Evolutionary conservation across 2,113 vertebrate genomes (phyloP).

Genomic region (Cyanoramphus novaezelandiae): DNA sequence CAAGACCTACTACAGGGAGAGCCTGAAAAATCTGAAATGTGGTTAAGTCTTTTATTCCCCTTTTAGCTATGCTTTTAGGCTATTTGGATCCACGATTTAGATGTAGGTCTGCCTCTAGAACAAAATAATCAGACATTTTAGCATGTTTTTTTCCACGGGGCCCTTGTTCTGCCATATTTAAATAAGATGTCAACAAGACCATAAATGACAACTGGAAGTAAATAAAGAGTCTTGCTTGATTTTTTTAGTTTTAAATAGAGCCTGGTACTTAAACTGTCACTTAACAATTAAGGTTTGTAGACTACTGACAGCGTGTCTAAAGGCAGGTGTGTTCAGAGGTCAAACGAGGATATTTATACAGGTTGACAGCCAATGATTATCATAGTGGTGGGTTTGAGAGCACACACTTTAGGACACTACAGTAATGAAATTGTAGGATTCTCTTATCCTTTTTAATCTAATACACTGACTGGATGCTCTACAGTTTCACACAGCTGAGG

Average conservation of each 20-base stretch:
- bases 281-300: slow-evolving; percentile 59
- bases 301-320: slow-evolving; percentile 44
- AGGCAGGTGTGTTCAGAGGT: slow-evolving; percentile 64
- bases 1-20: background rate
- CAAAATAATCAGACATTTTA: slow-evolving; percentile 36
- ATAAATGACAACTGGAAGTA: slow-evolving; percentile 48
- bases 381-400: slow-evolving; percentile 36
- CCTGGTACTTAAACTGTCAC: slow-evolving; percentile 36
- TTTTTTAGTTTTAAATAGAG: slow-evolving; percentile 36
- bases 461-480: slow-evolving; percentile 70
- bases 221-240: slow-evolving; percentile 31
- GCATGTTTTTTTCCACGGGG: background rate
- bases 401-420: slow-evolving; percentile 42
- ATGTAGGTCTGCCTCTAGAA: background rate
- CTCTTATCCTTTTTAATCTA: slow-evolving; percentile 57
- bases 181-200: slow-evolving; percentile 44
- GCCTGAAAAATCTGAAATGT: slow-evolving; percentile 1
- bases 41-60: background rate
- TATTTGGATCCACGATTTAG: background rate
- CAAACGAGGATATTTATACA: slow-evolving; percentile 45
- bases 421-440: slow-evolving; percentile 42
- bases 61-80: background rate
- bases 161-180: slow-evolving; percentile 63
- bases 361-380: slow-evolving; percentile 45
- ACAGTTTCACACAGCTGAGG: slow-evolving; percentile 70